phyloP scores from a whole-genome alignment of 2,888 invertebrate species.

The Drosophila kambysellisi region DNA sequence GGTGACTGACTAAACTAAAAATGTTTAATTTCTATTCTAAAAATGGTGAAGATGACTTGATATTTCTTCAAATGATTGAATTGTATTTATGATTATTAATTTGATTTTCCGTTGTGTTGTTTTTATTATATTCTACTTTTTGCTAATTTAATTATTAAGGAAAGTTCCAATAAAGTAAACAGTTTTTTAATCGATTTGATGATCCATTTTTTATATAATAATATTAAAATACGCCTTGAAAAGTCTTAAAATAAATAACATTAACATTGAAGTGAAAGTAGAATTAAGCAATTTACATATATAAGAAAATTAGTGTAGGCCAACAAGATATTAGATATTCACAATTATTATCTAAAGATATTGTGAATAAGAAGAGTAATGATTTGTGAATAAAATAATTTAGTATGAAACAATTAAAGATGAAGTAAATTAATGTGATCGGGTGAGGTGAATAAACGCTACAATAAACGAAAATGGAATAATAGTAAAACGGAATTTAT shows the following conservation, averaged over 20 bases:
- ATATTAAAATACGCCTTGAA: neutral
- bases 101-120: neutral
- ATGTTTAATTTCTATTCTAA: neutral
- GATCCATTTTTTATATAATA: neutral
- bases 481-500: no score
- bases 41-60: neutral
- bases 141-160: neutral
- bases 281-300: conserved; percentile 41
- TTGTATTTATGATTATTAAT: neutral
- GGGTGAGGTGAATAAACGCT: no score
- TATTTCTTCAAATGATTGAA: neutral
- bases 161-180: neutral
- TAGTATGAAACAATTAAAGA: no score
- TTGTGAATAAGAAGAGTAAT: no score
- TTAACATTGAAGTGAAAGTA: conserved; percentile 57
- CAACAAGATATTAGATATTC: no score
- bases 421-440: no score
- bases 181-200: neutral
- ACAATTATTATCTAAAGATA: no score
- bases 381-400: no score
- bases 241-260: conserved; percentile 53
- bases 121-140: neutral
- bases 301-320: no score
- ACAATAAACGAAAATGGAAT: no score
- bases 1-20: neutral